Evolutionary conservation across 1,140 invertebrate genomes (phyloP).

Genomic region (Agrypnia vestita): DNA sequence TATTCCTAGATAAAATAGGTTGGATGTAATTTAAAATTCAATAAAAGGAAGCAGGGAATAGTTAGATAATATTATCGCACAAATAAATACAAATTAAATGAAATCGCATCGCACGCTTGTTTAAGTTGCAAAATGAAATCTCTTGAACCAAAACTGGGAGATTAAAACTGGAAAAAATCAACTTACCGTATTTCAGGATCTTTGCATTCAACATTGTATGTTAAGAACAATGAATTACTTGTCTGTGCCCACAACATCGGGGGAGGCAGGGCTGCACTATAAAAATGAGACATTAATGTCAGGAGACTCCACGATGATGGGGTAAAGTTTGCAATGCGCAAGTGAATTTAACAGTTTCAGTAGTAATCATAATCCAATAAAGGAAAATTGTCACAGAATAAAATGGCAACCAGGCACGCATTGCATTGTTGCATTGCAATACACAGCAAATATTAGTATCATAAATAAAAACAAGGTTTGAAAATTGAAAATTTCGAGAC

Average conservation of each 20-base stretch:
- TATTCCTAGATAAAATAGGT: not conserved
- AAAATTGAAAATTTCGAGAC: no score
- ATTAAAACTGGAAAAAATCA: not conserved
- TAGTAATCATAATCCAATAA: not conserved
- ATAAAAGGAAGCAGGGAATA: not conserved
- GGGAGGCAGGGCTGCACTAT: slow-evolving; percentile 76
- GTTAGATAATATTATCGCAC: not conserved
- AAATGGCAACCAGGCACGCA: not conserved
- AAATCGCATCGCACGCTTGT: not conserved
- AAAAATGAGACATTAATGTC: not conserved
- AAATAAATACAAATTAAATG: not conserved
- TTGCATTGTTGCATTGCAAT: no score
- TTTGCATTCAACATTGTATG: slow-evolving; percentile 92
- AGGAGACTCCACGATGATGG: not conserved
- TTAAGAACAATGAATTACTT: slow-evolving; percentile 85
- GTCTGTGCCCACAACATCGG: slow-evolving; percentile 95
- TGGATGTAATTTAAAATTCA: not conserved
- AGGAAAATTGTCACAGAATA: not conserved
- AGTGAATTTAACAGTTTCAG: not conserved
- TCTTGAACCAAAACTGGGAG: not conserved
- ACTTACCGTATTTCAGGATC: slow-evolving; percentile 82
- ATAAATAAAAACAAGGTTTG: no score
- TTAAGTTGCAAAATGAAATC: not conserved
- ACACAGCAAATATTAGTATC: no score
- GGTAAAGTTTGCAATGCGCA: not conserved